phyloP scores from a whole-genome alignment of 1,140 invertebrate species.

The Solenopsis invicta region DNA sequence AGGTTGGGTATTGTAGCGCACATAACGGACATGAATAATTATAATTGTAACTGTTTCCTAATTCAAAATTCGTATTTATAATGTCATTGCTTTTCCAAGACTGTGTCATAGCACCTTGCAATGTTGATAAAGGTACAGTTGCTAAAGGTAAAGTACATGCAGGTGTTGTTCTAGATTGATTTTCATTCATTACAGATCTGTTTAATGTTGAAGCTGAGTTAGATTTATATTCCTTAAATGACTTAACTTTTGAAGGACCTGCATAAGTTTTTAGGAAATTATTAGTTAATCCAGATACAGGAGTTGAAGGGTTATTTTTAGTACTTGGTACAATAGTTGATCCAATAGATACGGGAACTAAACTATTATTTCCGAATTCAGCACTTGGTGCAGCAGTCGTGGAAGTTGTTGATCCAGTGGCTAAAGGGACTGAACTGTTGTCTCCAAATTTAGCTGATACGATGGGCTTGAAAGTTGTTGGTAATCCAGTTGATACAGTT shows the following conservation, averaged over 20 bases:
- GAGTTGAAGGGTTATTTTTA: neutral
- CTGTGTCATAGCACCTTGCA: neutral
- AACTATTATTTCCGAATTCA: neutral
- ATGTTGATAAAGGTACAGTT: neutral
- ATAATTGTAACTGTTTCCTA: neutral
- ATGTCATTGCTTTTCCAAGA: slow-evolving; percentile 59
- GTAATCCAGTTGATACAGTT: neutral
- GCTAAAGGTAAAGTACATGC: neutral
- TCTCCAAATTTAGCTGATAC: neutral
- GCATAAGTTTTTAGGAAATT: neutral
- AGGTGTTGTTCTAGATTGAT: neutral
- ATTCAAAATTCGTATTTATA: neutral
- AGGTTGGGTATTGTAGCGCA: neutral
- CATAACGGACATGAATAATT: slow-evolving; percentile 52
- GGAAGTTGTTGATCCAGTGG: neutral
- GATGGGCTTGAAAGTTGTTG: neutral
- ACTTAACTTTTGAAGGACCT: neutral
- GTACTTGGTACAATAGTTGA: neutral
- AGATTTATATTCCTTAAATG: neutral
- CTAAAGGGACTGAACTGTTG: neutral
- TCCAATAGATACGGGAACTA: neutral
- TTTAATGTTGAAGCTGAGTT: neutral
- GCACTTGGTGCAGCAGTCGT: neutral
- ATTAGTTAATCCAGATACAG: neutral
- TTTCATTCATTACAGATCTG: neutral